A percentile compares a stretch with the other conserved stretches of the same genome.
These are phyloP conservation scores for Slavum lentiscoides DNA, from an alignment of 2,888 invertebrate species.

Conservation along the genomic window DNA sequence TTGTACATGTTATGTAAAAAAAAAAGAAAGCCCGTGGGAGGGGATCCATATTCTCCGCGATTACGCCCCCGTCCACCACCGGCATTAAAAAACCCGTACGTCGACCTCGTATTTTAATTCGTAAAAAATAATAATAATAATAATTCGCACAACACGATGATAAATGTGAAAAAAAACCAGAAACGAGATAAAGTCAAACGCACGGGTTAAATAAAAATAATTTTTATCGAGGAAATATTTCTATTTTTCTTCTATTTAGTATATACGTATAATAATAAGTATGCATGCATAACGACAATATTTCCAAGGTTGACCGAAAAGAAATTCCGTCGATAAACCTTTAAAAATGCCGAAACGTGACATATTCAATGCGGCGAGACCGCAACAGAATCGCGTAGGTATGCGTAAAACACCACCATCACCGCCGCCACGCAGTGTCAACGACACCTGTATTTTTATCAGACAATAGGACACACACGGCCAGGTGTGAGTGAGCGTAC, in stretches of 20 bases:
- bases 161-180: not conserved
- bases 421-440: constrained; percentile 28
- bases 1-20: no score
- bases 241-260: no score
- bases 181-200: not conserved
- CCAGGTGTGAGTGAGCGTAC: constrained; percentile 41
- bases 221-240: constrained; percentile 16
- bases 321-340: constrained; percentile 31
- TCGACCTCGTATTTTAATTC: not conserved
- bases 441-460: constrained; percentile 52
- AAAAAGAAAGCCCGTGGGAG: no score
- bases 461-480: constrained; percentile 44
- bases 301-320: not conserved
- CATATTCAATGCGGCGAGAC: constrained; percentile 30
- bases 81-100: no score
- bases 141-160: not conserved
- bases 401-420: constrained; percentile 15
- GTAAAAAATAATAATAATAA: not conserved
- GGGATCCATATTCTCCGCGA: no score
- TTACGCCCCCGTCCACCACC: no score
- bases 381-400: constrained; percentile 38
- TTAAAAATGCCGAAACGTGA: constrained; percentile 50
- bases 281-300: not conserved
- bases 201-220: not conserved
- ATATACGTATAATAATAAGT: no score